These are phyloP conservation scores for Megalurothrips usitatus DNA, from an alignment of 2,888 invertebrate species.

Conservation along the genomic window DNA sequence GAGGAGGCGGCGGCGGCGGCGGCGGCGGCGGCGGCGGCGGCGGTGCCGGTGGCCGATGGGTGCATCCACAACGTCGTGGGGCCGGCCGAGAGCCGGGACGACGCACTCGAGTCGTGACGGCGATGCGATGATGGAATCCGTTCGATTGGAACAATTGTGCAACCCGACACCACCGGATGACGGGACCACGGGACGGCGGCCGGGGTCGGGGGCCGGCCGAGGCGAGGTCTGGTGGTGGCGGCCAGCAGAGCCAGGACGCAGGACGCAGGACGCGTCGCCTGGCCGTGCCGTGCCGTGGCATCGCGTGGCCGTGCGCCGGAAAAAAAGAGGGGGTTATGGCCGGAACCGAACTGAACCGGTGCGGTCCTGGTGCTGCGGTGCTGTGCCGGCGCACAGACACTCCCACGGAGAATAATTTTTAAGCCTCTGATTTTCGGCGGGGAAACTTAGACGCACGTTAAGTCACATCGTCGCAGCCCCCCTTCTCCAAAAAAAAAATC, in stretches of 20 bases:
- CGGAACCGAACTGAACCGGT: not conserved
- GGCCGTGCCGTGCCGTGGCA: no score
- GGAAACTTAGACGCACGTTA: no score
- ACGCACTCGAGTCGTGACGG: not conserved
- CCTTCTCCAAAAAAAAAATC: no score
- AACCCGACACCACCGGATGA: slow-evolving; percentile 18
- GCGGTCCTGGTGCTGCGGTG: not conserved
- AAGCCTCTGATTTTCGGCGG: no score
- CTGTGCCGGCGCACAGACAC: no score
- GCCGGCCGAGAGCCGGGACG: not conserved
- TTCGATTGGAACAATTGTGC: slow-evolving; percentile 26
- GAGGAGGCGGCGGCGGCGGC: not conserved
- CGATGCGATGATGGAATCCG: slow-evolving; percentile 4
- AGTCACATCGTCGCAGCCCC: no score
- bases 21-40: not conserved
- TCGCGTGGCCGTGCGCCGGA: no score
- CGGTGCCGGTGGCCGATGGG: not conserved
- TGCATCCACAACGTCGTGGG: no score
- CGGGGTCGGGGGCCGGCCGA: not conserved
- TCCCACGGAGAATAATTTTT: no score
- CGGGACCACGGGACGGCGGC: not conserved
- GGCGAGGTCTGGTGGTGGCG: not conserved
- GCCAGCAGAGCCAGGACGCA: not conserved
- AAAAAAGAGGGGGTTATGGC: not conserved
- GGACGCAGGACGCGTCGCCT: no score